Percentiles rank a stretch among this genome's conserved stretches.
phyloP scores from a whole-genome alignment of 2,113 vertebrate species.

The Baryphthengus martii region DNA sequence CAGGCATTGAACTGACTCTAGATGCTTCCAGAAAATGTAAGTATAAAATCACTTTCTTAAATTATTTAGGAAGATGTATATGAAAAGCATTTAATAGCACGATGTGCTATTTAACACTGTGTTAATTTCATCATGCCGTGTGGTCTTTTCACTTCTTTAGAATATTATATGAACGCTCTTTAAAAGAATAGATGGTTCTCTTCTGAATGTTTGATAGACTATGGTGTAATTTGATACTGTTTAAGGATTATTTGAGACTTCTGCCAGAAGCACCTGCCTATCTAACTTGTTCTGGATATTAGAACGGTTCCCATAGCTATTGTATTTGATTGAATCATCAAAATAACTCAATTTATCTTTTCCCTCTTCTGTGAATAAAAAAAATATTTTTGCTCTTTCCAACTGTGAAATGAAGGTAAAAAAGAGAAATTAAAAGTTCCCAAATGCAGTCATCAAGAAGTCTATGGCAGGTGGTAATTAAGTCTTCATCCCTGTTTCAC shows the following conservation, averaged over 20 bases:
- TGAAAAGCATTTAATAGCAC: not conserved
- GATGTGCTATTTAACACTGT: not conserved
- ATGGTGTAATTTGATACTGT: not conserved
- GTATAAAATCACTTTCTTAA: not conserved
- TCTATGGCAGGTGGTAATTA: not conserved
- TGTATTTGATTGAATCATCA: conserved; percentile 11
- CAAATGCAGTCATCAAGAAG: not conserved
- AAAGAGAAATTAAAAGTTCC: not conserved
- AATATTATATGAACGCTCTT: not conserved
- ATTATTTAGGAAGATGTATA: not conserved
- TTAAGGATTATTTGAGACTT: not conserved
- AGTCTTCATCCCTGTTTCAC: not conserved
- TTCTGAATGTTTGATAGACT: not conserved
- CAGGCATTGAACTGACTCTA: not conserved
- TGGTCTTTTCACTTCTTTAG: not conserved
- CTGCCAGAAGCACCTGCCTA: not conserved
- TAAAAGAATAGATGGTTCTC: not conserved
- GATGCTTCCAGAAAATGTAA: not conserved
- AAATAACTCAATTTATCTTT: conserved; percentile 13
- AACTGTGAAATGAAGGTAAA: not conserved
- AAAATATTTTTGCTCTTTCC: conserved; percentile 1
- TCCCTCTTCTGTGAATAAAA: not conserved
- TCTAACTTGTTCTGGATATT: not conserved
- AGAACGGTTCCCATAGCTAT: not conserved
- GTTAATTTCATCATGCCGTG: not conserved